Evolutionary conservation across 2,888 invertebrate species (phyloP), one percentile per base, ranked within the genome.

Genomic region (Phortica magna): DNA sequence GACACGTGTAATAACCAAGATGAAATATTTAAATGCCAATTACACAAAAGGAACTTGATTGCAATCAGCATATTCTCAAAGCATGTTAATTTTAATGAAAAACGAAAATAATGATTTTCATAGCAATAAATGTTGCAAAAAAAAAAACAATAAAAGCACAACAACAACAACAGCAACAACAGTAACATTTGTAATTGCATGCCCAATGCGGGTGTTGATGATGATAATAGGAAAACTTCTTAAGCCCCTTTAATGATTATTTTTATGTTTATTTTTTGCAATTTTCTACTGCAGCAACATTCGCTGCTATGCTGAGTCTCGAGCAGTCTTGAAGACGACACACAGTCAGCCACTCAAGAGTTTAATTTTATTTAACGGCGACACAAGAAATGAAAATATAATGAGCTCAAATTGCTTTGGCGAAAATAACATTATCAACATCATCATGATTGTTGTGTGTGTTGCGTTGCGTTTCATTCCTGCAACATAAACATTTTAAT

Each of bases 321-420:
- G 48, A 48, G n/a, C 22, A 17, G 9, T 19, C 10, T 9, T 12
- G 61, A 61, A 61, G 22, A 22, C 6, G 17, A 59, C 61, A 9
- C 17, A 10, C 7, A 5, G n/a, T 6, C 10, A 48, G 48, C 48
- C 61, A 19, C 68, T 68, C 48, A 48, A 68, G 19, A 68, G 53
- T 71, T 55, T 71, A 71, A 71, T 71, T 71, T 71, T 48, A 4
- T 68, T 53, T 71, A 71, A 71, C 53, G 70, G 70, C 70, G 70
- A 53, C 55, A 53, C 31, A 65, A 71, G 70, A 71, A 48, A 71
- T 71, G 55, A 71, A 71, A 71, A 31, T 71, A 71, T 71, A 71
- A 55, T 71, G 53, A 48, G 53, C 22, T 71, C 55, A 55, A 71
- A 71, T 71, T 71, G 53, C 31, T 71, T 71, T 71, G n/a, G 55